A percentile compares a stretch with the other conserved stretches of the same genome.
phyloP scores from a whole-genome alignment of 2,888 invertebrate species.

The Amiota mariae region DNA sequence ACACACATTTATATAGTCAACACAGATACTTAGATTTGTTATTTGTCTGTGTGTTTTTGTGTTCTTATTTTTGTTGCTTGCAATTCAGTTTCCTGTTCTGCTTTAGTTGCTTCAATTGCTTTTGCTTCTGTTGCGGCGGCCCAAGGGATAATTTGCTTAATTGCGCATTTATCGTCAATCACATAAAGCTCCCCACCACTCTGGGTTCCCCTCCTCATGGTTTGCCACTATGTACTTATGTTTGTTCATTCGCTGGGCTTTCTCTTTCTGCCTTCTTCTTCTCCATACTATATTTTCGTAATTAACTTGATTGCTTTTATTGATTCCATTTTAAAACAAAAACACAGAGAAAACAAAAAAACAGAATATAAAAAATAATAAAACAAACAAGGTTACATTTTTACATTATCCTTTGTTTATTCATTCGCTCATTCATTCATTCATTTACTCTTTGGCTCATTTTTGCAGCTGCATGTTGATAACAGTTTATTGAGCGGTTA shows the following conservation, averaged over 20 bases:
- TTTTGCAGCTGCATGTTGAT: background rate
- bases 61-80: background rate
- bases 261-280: conserved; percentile 23
- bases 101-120: background rate
- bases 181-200: conserved; percentile 23
- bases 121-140: conserved; percentile 22
- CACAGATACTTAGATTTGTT: conserved; percentile 14
- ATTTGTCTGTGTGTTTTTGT: conserved; percentile 20
- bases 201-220: conserved; percentile 24
- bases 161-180: conserved; percentile 62
- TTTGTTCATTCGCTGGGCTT: too few species aligned
- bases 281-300: conserved; percentile 45
- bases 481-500: background rate
- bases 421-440: background rate
- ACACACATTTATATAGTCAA: too few species aligned
- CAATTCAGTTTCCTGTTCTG: background rate
- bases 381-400: too few species aligned
- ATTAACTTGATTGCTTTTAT: conserved; percentile 63
- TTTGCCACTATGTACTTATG: background rate
- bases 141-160: conserved; percentile 59
- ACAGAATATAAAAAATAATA: background rate
- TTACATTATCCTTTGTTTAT: too few species aligned
- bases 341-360: conserved; percentile 11
- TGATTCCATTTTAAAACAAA: conserved; percentile 46
- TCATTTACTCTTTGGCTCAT: too few species aligned